A percentile compares a stretch with the other conserved stretches of the same genome.
Conservation (phyloP, 2,113 vertebrate species). For the Prochilodus magdalenae region DNA sequence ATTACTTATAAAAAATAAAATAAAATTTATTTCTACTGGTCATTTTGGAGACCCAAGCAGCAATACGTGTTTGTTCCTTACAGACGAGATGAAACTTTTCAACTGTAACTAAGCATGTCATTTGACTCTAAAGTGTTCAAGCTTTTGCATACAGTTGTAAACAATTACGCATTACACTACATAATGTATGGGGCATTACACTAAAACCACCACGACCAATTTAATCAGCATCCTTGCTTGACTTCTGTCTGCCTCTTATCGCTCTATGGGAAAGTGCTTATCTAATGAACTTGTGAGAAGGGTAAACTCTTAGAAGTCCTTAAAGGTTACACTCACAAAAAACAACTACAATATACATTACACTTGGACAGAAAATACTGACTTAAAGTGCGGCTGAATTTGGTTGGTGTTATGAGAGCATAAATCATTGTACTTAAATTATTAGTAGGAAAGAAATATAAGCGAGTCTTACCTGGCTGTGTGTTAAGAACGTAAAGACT, state of each 20-base stretch:
- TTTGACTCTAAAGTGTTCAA: too few relatives aligned
- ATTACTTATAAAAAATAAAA: too few relatives aligned
- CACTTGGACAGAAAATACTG: not conserved
- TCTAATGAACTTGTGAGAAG: not conserved
- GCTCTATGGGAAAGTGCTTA: not conserved
- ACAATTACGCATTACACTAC: not conserved
- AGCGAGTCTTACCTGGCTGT: constrained; percentile 41
- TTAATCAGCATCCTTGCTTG: not conserved
- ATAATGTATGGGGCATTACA: not conserved
- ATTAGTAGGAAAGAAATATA: not conserved
- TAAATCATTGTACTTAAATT: not conserved
- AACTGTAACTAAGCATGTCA: too few relatives aligned
- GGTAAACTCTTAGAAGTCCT: not conserved
- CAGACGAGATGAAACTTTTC: too few relatives aligned
- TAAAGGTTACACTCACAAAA: not conserved
- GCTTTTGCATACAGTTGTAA: not conserved
- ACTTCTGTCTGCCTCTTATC: not conserved
- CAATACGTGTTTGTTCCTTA: too few relatives aligned
- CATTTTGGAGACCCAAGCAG: too few relatives aligned
- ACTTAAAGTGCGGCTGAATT: not conserved
- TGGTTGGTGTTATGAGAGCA: not conserved
- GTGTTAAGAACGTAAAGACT: constrained; percentile 4
- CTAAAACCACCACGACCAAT: not conserved
- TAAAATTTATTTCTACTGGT: too few relatives aligned
- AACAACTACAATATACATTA: not conserved